Evolutionary conservation across 2,888 invertebrate species (phyloP), one percentile per base, ranked within the genome.

Genomic region (Apodemia hepburni): DNA sequence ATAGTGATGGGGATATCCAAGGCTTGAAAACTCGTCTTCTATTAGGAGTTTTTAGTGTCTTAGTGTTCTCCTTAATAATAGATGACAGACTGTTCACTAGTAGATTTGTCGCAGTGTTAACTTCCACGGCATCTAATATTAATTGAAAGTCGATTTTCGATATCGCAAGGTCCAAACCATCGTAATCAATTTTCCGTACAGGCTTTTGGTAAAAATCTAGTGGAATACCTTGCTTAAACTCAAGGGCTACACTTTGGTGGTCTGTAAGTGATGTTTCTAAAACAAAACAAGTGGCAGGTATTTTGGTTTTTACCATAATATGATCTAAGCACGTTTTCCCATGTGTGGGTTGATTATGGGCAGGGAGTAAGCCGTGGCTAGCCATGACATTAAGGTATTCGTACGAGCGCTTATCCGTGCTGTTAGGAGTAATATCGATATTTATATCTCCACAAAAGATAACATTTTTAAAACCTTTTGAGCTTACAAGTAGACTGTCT

Each of bases 11-110:
- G 7, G 60, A 61, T n/a, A 64, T 60, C 65, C 65, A 62, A 6
- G 61, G 61, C 22, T 65, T 62, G 3, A 12, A 15, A 8, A 27
- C 22, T 8, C 57, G 57, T 29, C 15, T 29, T 18, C 22, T 57
- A 4, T 12, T 57, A 9, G 57, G n/a, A 11, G 6, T 17, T 22
- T 9, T 57, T 11, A n/a, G 1, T 3, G 12, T 2, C 6, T 64
- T 61, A 63, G 74, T 74, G 71, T 67, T 69, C 0, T 49, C 8
- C 8, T 49, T n/a, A 6, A 49, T 17, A 2, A 9, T 12, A 12
- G 2, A 8, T 17, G 17, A 17, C 8, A 49, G 9, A 49, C 17
- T 49, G 7, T n/a, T 49, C 2, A n/a, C 8, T 8, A 45, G n/a
- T 7, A n/a, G 45, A 0, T 45, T n/a, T n/a, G n/a, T 15, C 5